Conservation (phyloP, 1,140 invertebrate species). For the Chionoecetes opilio region DNA sequence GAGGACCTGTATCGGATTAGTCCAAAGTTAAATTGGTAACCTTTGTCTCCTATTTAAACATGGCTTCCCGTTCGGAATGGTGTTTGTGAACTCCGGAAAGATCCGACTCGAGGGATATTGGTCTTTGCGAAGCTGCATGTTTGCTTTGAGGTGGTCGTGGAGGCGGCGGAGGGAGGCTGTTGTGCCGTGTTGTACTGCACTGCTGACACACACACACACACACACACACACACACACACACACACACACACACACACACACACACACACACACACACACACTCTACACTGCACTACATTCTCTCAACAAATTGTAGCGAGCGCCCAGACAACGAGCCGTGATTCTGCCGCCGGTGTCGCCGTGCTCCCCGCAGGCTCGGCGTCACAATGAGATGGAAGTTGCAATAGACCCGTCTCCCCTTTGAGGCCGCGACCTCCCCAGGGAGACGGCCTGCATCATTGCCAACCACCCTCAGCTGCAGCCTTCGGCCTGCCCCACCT, state of each 20-base stretch:
- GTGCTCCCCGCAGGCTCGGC: constrained; percentile 61
- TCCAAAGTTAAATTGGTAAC: constrained; percentile 79
- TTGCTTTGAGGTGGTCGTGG: constrained; percentile 69
- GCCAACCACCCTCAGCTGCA: constrained; percentile 60
- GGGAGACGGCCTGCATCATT: constrained; percentile 63
- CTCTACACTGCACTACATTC: not conserved
- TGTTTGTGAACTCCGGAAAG: constrained; percentile 77
- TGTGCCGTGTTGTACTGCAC: not conserved
- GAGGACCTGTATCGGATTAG: constrained; percentile 78
- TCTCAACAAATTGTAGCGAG: not conserved
- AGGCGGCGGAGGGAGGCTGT: not conserved
- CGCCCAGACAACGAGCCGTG: constrained; percentile 22
- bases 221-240: constrained; percentile 20
- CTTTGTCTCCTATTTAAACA: constrained; percentile 80
- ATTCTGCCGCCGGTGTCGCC: constrained; percentile 52
- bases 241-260: constrained; percentile 18
- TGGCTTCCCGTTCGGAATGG: constrained; percentile 75
- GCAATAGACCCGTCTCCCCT: constrained; percentile 75
- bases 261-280: constrained; percentile 20
- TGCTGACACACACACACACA: not conserved
- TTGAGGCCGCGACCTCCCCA: constrained; percentile 74
- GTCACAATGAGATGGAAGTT: constrained; percentile 76
- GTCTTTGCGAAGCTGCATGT: constrained; percentile 71
- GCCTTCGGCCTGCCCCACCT: not conserved
- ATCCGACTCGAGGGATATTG: constrained; percentile 72